A percentile compares a stretch with the other conserved stretches of the same genome.
Conservation (phyloP, 23 tunicate genomes). For the Halocynthia roretzi region DNA sequence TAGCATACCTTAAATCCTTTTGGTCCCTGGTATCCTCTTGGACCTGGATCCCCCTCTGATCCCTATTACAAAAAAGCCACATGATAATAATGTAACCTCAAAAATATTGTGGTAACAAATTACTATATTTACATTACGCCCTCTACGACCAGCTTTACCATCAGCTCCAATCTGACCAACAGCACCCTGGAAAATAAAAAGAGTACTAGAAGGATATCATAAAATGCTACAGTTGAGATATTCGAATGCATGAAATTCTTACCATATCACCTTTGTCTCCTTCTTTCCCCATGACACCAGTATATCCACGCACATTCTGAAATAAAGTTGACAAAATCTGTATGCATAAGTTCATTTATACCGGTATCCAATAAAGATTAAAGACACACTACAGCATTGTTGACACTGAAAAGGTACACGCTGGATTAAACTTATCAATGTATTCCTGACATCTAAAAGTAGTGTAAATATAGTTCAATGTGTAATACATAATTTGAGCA, state of each 20-base stretch:
- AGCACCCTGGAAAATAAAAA: not conserved
- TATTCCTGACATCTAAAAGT: too few species aligned
- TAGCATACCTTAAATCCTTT: not conserved
- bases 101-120: not conserved
- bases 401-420: too few species aligned
- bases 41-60: constrained; percentile 1
- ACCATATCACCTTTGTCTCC: constrained; percentile 3
- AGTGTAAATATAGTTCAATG: too few species aligned
- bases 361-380: too few species aligned
- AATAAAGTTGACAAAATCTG: too few species aligned
- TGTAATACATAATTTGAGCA: too few species aligned
- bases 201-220: too few species aligned
- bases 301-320: not conserved
- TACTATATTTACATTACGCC: not conserved
- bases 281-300: not conserved
- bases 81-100: not conserved
- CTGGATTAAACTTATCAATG: too few species aligned
- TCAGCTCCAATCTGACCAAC: constrained; percentile 3
- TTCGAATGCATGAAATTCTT: not conserved
- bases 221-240: too few species aligned
- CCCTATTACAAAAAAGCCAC: not conserved
- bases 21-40: constrained; percentile 2
- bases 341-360: too few species aligned
- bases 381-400: too few species aligned
- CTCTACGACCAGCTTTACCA: constrained; percentile 5